Base-by-base conservation (phyloP, 2,797 vertebrate genomes). In the Cygnus olor region DNA sequence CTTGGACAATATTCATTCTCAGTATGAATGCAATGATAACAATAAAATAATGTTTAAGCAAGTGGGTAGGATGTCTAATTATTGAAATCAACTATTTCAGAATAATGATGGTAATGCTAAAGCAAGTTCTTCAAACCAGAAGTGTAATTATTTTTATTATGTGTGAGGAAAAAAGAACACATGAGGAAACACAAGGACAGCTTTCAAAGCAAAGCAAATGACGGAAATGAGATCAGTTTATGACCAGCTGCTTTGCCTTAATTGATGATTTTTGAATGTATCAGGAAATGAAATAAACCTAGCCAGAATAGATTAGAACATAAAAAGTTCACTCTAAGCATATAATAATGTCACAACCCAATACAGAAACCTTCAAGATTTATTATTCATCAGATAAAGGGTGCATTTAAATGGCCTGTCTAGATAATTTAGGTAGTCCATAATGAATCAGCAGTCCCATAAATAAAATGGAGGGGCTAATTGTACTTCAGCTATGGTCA, bases 231-330 rank as follows among this genome's bases (percentile, higher is more conserved):
- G 88, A 60, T 90, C 88, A 54, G 76, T 94, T 95, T 95, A 54
- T 91, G 92, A 78, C 76, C 92, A 95, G 85, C 93, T 95, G 90
- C 90, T 89, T 90, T 85, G 88, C 90, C 45, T 95, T 96, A 94
- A 96, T 95, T 90, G 70, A 81, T 57, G 69, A 69, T 78, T 87
- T 71, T 69, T 94, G 70, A 88, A 88, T 87, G 73, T 25, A 42
- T 28, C 71, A 85, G 88, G 88, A 94, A 94, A 93, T 78, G 54
- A 92, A 95, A 92, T 76, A 87, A 93, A 85, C 68, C 40, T 19
- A 56, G 60, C 57, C 89, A 91, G 89, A 76, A 76, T 60, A 78
- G 86, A 92, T 88, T 71, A 44, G 71, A 79, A 53, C 16, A 11
- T 54, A 10, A 57, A 74, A 93, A 88, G 85, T 85, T 93, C 76